Evolutionary conservation across 2,888 invertebrate genomes (phyloP), one percentile per base, ranked within the genome.

Genomic region (Scaptomyza tumidula): DNA sequence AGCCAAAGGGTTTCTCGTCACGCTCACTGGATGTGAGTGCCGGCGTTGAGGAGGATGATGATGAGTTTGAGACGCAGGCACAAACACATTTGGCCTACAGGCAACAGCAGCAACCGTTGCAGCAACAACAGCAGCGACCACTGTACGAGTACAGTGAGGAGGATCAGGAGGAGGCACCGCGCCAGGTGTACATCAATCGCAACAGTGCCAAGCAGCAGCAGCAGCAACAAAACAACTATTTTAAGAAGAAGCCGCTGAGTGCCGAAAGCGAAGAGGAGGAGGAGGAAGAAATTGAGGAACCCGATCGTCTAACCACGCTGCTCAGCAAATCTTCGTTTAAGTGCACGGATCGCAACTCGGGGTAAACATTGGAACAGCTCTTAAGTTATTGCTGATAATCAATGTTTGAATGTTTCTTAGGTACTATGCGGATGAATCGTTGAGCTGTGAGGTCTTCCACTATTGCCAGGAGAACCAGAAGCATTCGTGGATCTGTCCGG

Each of bases 401-500:
- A 37, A 27, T 27, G 13, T 11, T 14, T 41, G 10, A 29, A 0
- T 33, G 10, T 33, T 33, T 6, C 9, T 14, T 44, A 92, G 92
- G 9, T 98, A 98, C 93, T 98, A 98, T 90, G 98, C 98, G 29
- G 98, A 98, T 89, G 96, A 97, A 87, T 96, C 96, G 46, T 94
- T 98, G 27, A 95, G 95, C 86, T 98, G 98, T 89, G 97, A 98
- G 92, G 97, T 98, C 41, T 98, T 98, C 94, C 98, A 98, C 90
- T 98, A 98, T 92, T 98, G 98, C 90, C 97, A 97, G 90, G 97
- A 97, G 81, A 96, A 95, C 82, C 96, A 96, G 41, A 96, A 95
- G 88, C 97, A 98, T 92, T 97, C 97, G 2, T 98, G 98, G 97
- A 95, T 98, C 86, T 98, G 98, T 86, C 98, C 98, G 0, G 97